Base-by-base conservation (phyloP, 2,888 invertebrate genomes). In the Adineta ricciae region DNA sequence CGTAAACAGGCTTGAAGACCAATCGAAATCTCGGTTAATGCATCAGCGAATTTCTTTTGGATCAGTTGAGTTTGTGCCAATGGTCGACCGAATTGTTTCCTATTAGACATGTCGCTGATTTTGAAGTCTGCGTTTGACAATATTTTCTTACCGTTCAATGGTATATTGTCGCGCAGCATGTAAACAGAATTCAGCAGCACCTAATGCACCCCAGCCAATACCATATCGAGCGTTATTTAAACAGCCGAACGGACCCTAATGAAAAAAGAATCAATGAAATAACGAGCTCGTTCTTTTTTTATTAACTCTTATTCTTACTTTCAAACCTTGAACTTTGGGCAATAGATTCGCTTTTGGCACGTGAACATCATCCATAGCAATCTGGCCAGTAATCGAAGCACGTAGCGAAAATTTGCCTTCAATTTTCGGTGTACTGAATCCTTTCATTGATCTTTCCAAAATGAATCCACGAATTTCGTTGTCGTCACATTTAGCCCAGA, bases 1-100 rank as follows among this genome's bases (percentile, higher is more conserved):
- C 94, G 94, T 83, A 96, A 89, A 89, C 97, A 96, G 32, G 84
- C 84, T 88, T 95, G 94, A 84, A 95, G 92, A 21, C 95, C 97
- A 73, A 98, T 90, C 16, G 94, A 93, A 88, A 99, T 98, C 90
- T 99, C 99, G 0, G 95, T 95, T 88, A 95, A 90, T 94, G 97
- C 97, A 91, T 99, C 97, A 1, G 97, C 96, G 90, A 99, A 91
- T 92, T 99, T 99, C 92, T 96, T 96, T 92, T 99, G 99, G 88
- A 98, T 94, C 87, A 99, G 91, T 92, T 99, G 99, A 92, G 95
- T 97, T 84, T 95, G 94, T n/a, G 98, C 99, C 87, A 99, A 91
- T 50, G 99, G 98, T 87, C 93, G 93, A 27, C 94, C 93, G 91
- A 99, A 99, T 92, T 99, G 98, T 88, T 93, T 93, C 88, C 98